phyloP scores from a whole-genome alignment of 2,888 invertebrate species.

The Tetheella fluctuosa region DNA sequence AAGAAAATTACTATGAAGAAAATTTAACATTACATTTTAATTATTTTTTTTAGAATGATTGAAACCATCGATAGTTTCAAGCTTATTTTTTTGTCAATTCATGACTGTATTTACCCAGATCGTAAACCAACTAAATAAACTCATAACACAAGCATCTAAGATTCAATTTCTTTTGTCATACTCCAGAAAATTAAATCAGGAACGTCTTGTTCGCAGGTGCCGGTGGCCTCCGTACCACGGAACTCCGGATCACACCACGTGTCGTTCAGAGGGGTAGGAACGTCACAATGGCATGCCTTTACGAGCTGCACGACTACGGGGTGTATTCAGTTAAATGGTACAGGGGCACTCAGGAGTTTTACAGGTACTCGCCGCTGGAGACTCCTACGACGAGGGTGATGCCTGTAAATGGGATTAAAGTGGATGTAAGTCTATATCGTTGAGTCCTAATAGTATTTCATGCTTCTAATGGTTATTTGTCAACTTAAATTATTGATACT shows the following conservation, averaged over 20 bases:
- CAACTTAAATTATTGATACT: neutral
- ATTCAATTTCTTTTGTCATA: conserved; percentile 5
- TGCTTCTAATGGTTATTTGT: neutral
- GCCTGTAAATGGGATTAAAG: conserved; percentile 88
- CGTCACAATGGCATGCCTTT: conserved; percentile 89
- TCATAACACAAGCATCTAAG: neutral
- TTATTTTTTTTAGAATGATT: no score
- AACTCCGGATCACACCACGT: conserved; percentile 88
- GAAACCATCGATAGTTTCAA: no score
- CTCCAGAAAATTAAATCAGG: conserved; percentile 9
- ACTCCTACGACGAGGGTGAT: conserved; percentile 88
- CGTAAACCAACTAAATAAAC: neutral
- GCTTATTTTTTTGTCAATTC: neutral
- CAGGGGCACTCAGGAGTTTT: conserved; percentile 92
- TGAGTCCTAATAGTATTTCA: conserved; percentile 9
- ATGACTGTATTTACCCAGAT: neutral
- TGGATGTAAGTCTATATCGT: conserved; percentile 88
- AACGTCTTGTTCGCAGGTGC: conserved; percentile 71
- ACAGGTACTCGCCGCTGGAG: conserved; percentile 91
- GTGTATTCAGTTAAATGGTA: conserved; percentile 95
- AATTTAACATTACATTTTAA: no score
- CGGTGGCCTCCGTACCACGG: conserved; percentile 88
- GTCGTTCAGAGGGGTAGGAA: conserved; percentile 88
- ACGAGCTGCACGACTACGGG: conserved; percentile 89
- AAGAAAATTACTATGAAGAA: no score